Conservation (phyloP, 2,113 vertebrate genomes). For the Amblyornis subalaris region DNA sequence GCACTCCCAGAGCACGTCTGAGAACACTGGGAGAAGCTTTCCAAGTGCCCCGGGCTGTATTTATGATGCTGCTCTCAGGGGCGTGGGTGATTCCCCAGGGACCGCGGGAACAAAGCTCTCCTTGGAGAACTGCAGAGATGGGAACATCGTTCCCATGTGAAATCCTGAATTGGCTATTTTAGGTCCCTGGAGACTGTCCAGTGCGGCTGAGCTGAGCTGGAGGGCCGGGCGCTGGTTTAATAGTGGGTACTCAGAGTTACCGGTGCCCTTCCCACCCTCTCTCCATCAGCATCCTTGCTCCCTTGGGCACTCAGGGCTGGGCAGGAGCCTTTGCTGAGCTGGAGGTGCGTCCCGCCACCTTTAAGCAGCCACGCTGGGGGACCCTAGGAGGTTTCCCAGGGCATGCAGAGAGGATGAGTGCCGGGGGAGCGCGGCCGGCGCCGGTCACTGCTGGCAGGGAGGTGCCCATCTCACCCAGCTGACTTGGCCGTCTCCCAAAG, state of each 20-base stretch:
- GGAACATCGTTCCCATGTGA: constrained; percentile 8
- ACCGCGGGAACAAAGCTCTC: background rate
- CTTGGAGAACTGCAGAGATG: constrained; percentile 1
- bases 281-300: fast-evolving
- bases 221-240: background rate
- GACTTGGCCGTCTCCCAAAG: constrained; percentile 35
- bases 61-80: background rate
- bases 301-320: background rate
- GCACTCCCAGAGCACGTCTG: background rate
- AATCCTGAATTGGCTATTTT: constrained; percentile 24
- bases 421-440: fast-evolving
- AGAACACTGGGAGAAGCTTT: background rate
- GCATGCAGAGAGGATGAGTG: background rate
- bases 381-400: background rate
- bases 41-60: background rate
- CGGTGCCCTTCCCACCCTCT: background rate
- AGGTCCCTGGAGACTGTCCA: constrained; percentile 22
- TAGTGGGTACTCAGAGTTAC: background rate
- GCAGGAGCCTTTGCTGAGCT: background rate
- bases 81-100: background rate
- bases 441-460: background rate
- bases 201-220: fast-evolving
- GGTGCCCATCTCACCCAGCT: constrained; percentile 40
- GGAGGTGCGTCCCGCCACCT: background rate
- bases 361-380: fast-evolving